Evolutionary conservation across 1,140 invertebrate genomes (phyloP), one percentile per base, ranked within the genome.

Genomic region (Dreissena polymorpha): DNA sequence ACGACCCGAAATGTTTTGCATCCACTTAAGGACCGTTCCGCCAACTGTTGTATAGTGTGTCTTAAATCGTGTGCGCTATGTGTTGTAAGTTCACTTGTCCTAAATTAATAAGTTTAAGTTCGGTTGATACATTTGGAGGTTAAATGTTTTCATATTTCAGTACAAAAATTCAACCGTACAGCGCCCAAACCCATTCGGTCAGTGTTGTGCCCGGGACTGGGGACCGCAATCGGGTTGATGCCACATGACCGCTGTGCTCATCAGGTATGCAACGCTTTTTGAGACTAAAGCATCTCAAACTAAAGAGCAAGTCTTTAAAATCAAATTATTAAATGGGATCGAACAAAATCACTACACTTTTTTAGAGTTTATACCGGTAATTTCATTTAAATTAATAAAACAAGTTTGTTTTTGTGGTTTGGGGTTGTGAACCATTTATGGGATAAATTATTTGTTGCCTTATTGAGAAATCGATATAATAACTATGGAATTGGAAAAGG

Each of bases 141-240:
- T 60, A 60, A 21, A 65, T 39, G 27, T 21, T 29, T 80, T 14
- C 25, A 63, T 50, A 67, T 84, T 84, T 63, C 81, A 91, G 90
- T 91, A 25, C 60, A 86, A 51, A 87, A 87, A 64, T 89, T 90
- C 75, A 91, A 91, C 73, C 72, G 29, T 5, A 84, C 71, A 25
- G 27, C 75, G 18, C 60, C n/a, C 13, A 72, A 85, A 8, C 79
- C 79, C 51, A 91, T 91, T 10, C 83, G 69, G 67, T 86, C 78
- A 82, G 88, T 91, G 13, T 71, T 91, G 18, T 88, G 87, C 72
- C 90, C 90, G 67, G 90, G 90, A 14, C 87, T 91, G 0, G 90
- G 90, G 12, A 91, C 90, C 53, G 89, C 88, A 51, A 88, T 90
- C 14, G 90, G 90, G 3, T 74, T 49, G 14, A 90, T 91, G 90